Conservation (phyloP, 2,797 vertebrate species). For the Fistularia commersonii region DNA sequence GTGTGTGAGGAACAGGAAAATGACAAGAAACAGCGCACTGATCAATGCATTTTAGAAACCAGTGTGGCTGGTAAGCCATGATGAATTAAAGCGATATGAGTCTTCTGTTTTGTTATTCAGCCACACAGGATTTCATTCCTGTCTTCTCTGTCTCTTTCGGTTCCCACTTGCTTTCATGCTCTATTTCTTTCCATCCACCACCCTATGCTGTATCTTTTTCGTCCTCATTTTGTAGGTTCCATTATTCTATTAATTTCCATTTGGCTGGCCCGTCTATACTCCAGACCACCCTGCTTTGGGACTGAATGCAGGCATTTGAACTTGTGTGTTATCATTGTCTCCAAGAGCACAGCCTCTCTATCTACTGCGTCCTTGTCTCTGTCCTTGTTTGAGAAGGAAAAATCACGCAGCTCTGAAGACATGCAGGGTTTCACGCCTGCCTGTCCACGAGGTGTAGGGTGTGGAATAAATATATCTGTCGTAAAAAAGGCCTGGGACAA, state of each 20-base stretch:
- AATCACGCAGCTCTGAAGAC: slow-evolving; percentile 19
- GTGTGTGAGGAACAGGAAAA: slow-evolving; percentile 2
- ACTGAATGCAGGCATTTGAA: slow-evolving; percentile 12
- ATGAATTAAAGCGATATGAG: slow-evolving; percentile 23
- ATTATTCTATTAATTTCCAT: background rate
- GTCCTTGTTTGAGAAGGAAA: slow-evolving; percentile 48
- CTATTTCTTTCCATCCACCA: slow-evolving; percentile 38
- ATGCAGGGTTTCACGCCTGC: slow-evolving; percentile 11
- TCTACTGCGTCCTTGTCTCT: slow-evolving; percentile 55
- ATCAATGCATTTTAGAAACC: slow-evolving; percentile 38
- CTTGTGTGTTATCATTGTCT: slow-evolving; percentile 19
- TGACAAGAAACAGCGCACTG: slow-evolving; percentile 14
- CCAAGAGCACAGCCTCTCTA: slow-evolving; percentile 10
- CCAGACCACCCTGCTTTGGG: background rate
- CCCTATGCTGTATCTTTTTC: slow-evolving; percentile 7
- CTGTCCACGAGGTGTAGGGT: no score
- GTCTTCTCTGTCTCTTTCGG: slow-evolving; percentile 11
- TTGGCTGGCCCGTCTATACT: background rate
- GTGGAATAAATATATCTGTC: no score
- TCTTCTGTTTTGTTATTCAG: slow-evolving; percentile 36
- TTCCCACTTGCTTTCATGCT: slow-evolving; percentile 41
- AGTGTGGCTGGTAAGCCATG: slow-evolving; percentile 13
- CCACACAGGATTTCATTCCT: slow-evolving; percentile 24
- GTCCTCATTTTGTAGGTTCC: background rate
- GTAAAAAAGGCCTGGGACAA: no score